Evolutionary conservation across 2,113 vertebrate species (phyloP), one percentile per base, ranked within the genome.

Genomic region (Rhinichthys klamathensis): DNA sequence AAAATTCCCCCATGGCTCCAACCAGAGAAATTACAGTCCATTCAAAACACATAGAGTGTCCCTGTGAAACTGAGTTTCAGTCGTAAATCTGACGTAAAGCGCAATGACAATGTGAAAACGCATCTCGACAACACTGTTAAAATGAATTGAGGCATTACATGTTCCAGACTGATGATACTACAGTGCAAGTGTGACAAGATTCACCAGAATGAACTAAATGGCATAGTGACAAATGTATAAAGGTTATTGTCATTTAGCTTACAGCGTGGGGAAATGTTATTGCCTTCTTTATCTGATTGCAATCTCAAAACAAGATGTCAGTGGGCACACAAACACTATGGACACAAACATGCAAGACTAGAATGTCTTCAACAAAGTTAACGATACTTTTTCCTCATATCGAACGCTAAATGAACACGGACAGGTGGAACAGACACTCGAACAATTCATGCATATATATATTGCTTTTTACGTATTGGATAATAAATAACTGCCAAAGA

Each of bases 181-280:
- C 58, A 70, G 77, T 80, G 84, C 23, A 56, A 67, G 10, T 32
- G 60, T 8, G 51, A 79, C 41, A 3, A 44, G 30, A 25, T 16
- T 72, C 3, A 6, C 46, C 80, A 41, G 51, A 83, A 41, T 41
- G 6, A 73, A 41, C 67, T 72, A 49, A 69, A 49, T 73, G 35
- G 41, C 51, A 1, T 76, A 25, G 63, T 69, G 18, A 35, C 54
- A 49, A 72, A 85, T 58, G 56, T 32, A 54, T 46, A 83, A 85
- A 54, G 70, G n/a, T 83, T 46, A 15, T 56, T 83, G 70, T 80
- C 6, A 4, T 58, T n/a, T 84, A 56, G 72, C 85, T 58, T 69
- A 83, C 51, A 41, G 51, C 30, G 58, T 77, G 58, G 49, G 67
- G 35, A 91, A 83, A 89, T 91, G 86, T 94, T 95, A 95, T 95